phyloP scores from a whole-genome alignment of 2,888 invertebrate genomes.

The Archaeoteleia sp. region DNA sequence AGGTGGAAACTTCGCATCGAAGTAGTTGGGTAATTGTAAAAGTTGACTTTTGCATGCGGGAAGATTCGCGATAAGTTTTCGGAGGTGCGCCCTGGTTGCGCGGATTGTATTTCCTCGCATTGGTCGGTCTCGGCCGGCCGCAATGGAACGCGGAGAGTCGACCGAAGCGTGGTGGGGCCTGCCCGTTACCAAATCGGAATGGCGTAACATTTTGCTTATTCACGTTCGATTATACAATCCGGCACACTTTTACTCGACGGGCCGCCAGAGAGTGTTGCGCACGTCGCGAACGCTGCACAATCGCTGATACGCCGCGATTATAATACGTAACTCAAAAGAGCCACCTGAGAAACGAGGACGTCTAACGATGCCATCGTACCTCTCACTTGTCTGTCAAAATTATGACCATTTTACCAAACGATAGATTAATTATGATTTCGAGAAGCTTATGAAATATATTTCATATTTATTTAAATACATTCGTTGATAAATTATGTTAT shows the following conservation, averaged over 20 bases:
- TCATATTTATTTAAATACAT: too few relatives aligned
- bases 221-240: constrained; percentile 75
- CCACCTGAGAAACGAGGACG: constrained; percentile 53
- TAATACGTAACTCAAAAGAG: constrained; percentile 51
- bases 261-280: constrained; percentile 53
- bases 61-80: constrained; percentile 34
- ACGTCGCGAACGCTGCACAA: constrained; percentile 53
- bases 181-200: constrained; percentile 73
- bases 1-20: too few relatives aligned
- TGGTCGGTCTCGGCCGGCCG: constrained; percentile 64
- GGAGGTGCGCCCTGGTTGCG: constrained; percentile 53
- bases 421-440: too few relatives aligned
- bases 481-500: too few relatives aligned
- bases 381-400: too few relatives aligned
- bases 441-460: too few relatives aligned
- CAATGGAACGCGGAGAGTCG: constrained; percentile 36
- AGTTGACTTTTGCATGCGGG: too few relatives aligned
- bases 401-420: too few relatives aligned
- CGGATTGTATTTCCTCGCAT: constrained; percentile 50
- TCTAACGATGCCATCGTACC: constrained; percentile 13
- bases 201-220: constrained; percentile 75
- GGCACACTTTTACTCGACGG: constrained; percentile 73
- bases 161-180: constrained; percentile 51
- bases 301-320: constrained; percentile 59
- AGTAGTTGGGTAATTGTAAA: too few relatives aligned